Base-by-base conservation (phyloP, 2,113 vertebrate genomes). In the Taurulus bubalis region DNA sequence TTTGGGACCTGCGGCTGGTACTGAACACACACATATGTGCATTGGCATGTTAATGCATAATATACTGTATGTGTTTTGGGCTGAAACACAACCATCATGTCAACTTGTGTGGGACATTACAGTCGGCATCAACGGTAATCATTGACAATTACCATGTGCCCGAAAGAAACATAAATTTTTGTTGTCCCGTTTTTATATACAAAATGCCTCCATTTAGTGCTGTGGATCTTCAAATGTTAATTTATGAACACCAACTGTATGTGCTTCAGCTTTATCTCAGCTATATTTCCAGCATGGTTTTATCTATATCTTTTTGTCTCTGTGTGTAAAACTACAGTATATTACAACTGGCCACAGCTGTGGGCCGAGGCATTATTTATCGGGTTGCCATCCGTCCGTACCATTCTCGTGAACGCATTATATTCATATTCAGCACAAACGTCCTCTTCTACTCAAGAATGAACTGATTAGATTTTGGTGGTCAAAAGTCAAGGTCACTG, bases 1-100 rank as follows among this genome's bases (percentile, higher is more conserved):
- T 89, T 16, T 55, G 22, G 71, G 87, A 89, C 87, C 75, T 71
- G 73, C 16, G 53, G 81, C 67, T 40, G 45, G 68, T 67, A 59
- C 75, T 74, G 49, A 83, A 75, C 56, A 65, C 64, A 60, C 15
- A 67, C 16, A 34, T 14, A 30, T 70, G 65, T 12, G 1, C 60
- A 30, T 4, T 55, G 28, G 53, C 56, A 67, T 68, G 63, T 79
- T 83, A 36, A 67, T 62, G 51, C n/a, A 75, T 75, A 74, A 79
- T 51, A 68, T 2, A 76, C 63, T n/a, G n/a, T 32, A 32, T 32
- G 38, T 32, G 45, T 71, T 38, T 26, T 56, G 10, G 6, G 55
- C 51, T 65, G 71, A 65, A 49, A 68, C 36, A 30, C 51, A 16
- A 22, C 16, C 15, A 16, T 4, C 36, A 15, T 71, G 56, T 67